These are phyloP conservation scores for Ormyrus pomaceus DNA, from an alignment of 2,888 invertebrate species.

Conservation along the genomic window DNA sequence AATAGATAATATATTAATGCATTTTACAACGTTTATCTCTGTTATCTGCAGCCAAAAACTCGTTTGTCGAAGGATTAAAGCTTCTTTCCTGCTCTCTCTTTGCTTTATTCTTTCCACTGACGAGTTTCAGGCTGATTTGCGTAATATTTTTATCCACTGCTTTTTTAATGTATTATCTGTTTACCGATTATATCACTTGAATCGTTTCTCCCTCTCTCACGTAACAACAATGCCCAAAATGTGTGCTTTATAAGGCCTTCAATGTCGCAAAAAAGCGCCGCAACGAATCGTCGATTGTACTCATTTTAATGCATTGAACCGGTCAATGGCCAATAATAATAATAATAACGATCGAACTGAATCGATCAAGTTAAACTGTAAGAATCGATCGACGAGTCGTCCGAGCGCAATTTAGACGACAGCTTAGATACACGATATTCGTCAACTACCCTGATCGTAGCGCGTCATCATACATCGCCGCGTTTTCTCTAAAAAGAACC, in stretches of 20 bases:
- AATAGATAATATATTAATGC: slow-evolving; percentile 74
- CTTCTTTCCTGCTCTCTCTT: too few species aligned
- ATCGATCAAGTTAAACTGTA: slow-evolving; percentile 2
- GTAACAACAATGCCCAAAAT: slow-evolving; percentile 75
- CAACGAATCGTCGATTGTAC: slow-evolving; percentile 21
- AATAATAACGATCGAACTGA: not conserved
- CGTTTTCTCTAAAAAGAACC: slow-evolving; percentile 42
- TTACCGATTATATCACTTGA: slow-evolving; percentile 59
- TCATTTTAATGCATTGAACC: slow-evolving; percentile 23
- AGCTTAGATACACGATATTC: slow-evolving; percentile 51
- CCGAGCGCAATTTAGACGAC: slow-evolving; percentile 9
- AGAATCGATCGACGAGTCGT: slow-evolving; percentile 21
- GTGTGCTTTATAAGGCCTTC: slow-evolving; percentile 74
- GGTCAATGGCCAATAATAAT: slow-evolving; percentile 12
- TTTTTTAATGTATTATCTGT: slow-evolving; percentile 54
- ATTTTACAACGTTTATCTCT: slow-evolving; percentile 30
- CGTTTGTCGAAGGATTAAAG: not conserved
- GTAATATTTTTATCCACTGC: too few species aligned
- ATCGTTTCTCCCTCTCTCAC: slow-evolving; percentile 58
- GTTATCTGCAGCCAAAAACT: not conserved
- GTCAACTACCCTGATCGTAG: slow-evolving; percentile 59
- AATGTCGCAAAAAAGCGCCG: slow-evolving; percentile 25
- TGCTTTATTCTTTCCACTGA: too few species aligned
- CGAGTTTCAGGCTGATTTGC: too few species aligned
- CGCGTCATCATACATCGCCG: slow-evolving; percentile 52